These are phyloP conservation scores for Deroplatys truncata DNA, from an alignment of 2,888 invertebrate genomes.

Conservation along the genomic window DNA sequence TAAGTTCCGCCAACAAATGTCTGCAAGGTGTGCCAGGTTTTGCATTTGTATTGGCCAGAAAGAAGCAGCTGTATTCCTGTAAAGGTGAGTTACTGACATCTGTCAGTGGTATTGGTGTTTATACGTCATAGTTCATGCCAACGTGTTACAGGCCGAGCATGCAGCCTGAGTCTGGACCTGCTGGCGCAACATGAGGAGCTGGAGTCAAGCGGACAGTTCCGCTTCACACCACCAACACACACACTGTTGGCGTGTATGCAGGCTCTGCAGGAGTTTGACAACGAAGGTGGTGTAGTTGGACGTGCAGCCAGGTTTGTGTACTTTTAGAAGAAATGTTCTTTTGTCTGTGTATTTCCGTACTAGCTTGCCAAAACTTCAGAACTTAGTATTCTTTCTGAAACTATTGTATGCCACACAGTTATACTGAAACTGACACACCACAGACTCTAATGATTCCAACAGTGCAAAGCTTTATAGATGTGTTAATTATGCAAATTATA, in stretches of 20 bases:
- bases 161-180: conserved; percentile 44
- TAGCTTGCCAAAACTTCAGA: not conserved
- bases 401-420: no score
- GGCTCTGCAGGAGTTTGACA: conserved; percentile 43
- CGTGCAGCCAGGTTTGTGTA: conserved; percentile 33
- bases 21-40: conserved; percentile 50
- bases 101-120: no score
- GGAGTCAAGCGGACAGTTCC: conserved; percentile 46
- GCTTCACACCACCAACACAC: conserved; percentile 50
- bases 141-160: conserved; percentile 27
- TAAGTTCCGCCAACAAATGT: conserved; percentile 50
- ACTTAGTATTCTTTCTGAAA: not conserved
- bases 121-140: no score
- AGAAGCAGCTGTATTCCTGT: conserved; percentile 39
- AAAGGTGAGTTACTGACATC: conserved; percentile 38
- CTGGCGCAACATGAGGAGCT: conserved; percentile 44
- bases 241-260: conserved; percentile 45
- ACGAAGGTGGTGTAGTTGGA: conserved; percentile 42
- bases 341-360: not conserved
- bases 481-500: no score
- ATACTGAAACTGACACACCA: no score
- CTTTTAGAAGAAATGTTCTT: no score
- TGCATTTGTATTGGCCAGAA: conserved; percentile 43
- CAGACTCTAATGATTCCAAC: no score
- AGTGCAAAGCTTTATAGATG: no score